Evolutionary conservation across 2,113 vertebrate genomes (phyloP).

Genomic region (Proteles cristata): DNA sequence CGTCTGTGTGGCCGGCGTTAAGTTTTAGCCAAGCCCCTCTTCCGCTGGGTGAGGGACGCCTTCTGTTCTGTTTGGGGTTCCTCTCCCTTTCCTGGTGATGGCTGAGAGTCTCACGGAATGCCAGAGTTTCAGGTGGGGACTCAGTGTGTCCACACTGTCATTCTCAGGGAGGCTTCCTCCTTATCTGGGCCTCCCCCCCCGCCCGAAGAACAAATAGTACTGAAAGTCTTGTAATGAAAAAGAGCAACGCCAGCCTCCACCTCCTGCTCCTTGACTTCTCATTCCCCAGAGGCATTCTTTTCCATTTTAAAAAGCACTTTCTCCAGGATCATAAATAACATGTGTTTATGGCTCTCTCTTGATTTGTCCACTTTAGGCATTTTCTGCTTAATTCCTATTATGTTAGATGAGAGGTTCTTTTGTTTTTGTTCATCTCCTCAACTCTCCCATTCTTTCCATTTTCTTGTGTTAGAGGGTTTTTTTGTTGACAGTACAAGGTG

Average conservation of each 20-base stretch:
- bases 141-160: too few relatives aligned
- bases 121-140: neutral
- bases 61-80: neutral
- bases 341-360: neutral
- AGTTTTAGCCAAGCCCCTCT: neutral
- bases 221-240: neutral
- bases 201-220: neutral
- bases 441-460: neutral
- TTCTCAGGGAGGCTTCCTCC: neutral
- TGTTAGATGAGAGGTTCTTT: neutral
- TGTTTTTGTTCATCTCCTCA: neutral
- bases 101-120: neutral
- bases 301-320: conserved; percentile 44
- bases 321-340: conserved; percentile 45
- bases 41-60: neutral
- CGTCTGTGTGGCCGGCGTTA: neutral
- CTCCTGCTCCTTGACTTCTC: neutral
- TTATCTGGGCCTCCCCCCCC: neutral
- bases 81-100: neutral
- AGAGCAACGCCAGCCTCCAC: neutral
- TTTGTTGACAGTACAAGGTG: neutral
- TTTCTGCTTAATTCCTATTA: neutral
- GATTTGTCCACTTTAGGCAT: neutral
- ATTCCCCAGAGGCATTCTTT: neutral
- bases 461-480: neutral